A percentile compares a stretch with the other conserved stretches of the same genome.
These are phyloP conservation scores for Ascaphus truei DNA, from an alignment of 2,113 vertebrate genomes.

Conservation along the genomic window DNA sequence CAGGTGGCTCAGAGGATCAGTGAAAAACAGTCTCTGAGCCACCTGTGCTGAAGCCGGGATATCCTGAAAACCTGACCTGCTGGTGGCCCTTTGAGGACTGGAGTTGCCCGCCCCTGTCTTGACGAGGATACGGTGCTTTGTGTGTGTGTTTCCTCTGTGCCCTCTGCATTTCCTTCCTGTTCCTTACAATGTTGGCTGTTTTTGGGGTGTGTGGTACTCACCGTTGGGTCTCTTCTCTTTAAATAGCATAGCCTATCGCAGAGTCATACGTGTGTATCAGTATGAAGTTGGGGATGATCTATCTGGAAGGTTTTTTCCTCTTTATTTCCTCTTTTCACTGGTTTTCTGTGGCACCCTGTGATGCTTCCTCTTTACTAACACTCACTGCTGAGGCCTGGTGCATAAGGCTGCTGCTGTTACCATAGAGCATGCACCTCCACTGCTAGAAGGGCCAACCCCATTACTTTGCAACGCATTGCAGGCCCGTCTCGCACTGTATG, in stretches of 20 bases:
- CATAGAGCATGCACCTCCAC: neutral
- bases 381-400: constrained; percentile 54
- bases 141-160: no score
- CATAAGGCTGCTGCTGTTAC: neutral
- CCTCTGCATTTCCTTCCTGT: no score
- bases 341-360: constrained; percentile 58
- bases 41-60: no score
- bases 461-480: no score
- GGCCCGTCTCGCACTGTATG: no score
- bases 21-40: no score
- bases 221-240: constrained; percentile 71
- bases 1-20: no score
- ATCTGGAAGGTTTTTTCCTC: constrained; percentile 89
- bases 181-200: constrained; percentile 15
- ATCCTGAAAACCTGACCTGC: no score
- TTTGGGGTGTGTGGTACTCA: constrained; percentile 55
- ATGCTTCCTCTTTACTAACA: constrained; percentile 75
- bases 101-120: no score
- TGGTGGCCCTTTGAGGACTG: no score
- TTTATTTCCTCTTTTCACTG: constrained; percentile 63
- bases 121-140: no score
- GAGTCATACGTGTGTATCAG: constrained; percentile 95
- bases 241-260: constrained; percentile 93
- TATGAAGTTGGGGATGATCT: constrained; percentile 98
- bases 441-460: no score